Conservation (phyloP, 2,113 vertebrate genomes). For the Bostrychus sinensis region DNA sequence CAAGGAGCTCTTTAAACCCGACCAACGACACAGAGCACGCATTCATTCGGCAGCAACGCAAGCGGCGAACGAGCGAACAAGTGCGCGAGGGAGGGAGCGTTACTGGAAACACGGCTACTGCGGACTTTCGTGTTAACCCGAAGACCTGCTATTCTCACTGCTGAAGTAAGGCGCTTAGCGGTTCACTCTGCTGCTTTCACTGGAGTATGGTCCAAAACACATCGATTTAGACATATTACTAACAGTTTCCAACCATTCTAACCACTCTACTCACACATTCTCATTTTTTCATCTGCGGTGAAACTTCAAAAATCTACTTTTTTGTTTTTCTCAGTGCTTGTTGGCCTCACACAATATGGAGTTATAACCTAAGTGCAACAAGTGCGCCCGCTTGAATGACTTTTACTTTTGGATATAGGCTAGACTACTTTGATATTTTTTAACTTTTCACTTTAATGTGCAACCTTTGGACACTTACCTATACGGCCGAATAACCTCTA, state of each 20-base stretch:
- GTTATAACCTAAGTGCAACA: no score
- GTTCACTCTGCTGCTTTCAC: conserved; percentile 29
- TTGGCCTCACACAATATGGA: no score
- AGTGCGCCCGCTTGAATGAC: no score
- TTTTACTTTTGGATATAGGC: no score
- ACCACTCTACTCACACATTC: neutral
- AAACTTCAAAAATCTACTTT: no score
- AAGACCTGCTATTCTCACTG: conserved; percentile 72
- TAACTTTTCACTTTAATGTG: no score
- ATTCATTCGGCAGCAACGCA: conserved; percentile 79
- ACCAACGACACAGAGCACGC: conserved; percentile 77
- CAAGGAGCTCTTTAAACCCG: conserved; percentile 84
- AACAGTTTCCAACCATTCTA: neutral
- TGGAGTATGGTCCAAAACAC: neutral
- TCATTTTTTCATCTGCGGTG: neutral
- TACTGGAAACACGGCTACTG: conserved; percentile 75
- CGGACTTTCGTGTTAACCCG: conserved; percentile 75
- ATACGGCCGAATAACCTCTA: no score
- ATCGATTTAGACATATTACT: neutral
- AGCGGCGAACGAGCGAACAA: conserved; percentile 73
- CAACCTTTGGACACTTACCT: no score
- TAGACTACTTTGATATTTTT: no score
- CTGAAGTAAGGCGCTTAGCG: conserved; percentile 79
- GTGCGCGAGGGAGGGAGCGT: conserved; percentile 77
- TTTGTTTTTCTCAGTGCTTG: no score